Percentiles rank a stretch among this genome's conserved stretches.
These are phyloP conservation scores for Fulmarus glacialis DNA, from an alignment of 2,113 vertebrate species.

Conservation along the genomic window DNA sequence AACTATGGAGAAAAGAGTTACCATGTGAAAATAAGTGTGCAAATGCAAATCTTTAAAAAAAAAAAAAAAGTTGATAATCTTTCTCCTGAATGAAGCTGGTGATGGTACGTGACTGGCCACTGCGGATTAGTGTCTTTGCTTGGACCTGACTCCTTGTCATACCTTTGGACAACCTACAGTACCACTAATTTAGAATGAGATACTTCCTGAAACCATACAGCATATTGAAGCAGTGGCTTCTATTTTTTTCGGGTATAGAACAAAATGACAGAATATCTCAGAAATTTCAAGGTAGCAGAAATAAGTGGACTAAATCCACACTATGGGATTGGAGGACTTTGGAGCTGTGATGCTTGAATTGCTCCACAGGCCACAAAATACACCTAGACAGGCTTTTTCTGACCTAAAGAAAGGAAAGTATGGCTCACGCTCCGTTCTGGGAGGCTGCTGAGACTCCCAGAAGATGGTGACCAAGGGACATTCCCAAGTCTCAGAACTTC, in stretches of 20 bases:
- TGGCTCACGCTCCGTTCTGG: background rate
- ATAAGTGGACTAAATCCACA: background rate
- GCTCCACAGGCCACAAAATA: background rate
- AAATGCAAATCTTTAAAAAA: background rate
- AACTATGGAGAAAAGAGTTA: background rate
- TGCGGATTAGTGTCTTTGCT: background rate
- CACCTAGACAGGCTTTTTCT: background rate
- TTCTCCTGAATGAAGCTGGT: background rate
- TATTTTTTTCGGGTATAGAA: background rate
- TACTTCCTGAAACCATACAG: background rate
- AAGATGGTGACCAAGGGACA: background rate
- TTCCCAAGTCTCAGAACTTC: background rate
- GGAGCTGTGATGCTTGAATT: background rate
- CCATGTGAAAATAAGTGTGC: background rate
- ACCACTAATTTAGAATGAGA: background rate
- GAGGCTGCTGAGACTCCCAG: background rate
- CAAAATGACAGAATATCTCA: background rate
- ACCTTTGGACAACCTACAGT: background rate
- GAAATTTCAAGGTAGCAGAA: background rate
- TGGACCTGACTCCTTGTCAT: background rate
- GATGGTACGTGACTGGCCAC: rapidly evolving
- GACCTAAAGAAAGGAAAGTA: background rate
- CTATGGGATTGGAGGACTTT: background rate
- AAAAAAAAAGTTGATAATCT: background rate
- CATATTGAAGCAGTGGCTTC: background rate